phyloP scores from a whole-genome alignment of 2,888 invertebrate genomes.

The Teleogryllus oceanicus region DNA sequence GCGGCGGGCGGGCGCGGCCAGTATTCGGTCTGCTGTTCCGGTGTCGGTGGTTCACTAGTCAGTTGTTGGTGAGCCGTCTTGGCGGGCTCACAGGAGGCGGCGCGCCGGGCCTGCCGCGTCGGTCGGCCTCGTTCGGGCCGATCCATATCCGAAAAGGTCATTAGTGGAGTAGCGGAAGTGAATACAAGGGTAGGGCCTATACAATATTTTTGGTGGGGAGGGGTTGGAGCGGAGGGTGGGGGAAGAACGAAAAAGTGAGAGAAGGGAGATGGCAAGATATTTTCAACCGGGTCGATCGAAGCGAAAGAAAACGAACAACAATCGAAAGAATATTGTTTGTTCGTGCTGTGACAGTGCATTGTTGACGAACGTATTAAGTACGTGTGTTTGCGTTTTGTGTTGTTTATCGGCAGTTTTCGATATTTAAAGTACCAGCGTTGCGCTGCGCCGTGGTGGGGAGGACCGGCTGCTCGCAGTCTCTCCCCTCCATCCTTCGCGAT shows the following conservation, averaged over 20 bases:
- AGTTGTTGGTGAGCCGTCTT: not conserved
- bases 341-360: slow-evolving; percentile 4
- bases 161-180: slow-evolving; percentile 30
- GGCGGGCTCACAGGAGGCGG: slow-evolving; percentile 18
- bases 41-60: too few relatives aligned
- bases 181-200: slow-evolving; percentile 29
- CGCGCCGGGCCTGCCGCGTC: slow-evolving; percentile 5
- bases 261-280: not conserved
- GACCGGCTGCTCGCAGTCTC: slow-evolving; percentile 20
- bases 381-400: slow-evolving; percentile 12
- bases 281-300: slow-evolving; percentile 22
- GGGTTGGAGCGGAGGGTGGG: slow-evolving; percentile 27
- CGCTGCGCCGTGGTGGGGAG: slow-evolving; percentile 20
- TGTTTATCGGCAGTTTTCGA: slow-evolving; percentile 1
- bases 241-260: slow-evolving; percentile 5
- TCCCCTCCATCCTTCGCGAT: slow-evolving; percentile 18
- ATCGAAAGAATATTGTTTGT: not conserved
- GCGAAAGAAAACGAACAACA: not conserved
- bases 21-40: too few relatives aligned
- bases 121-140: slow-evolving; percentile 20
- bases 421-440: not conserved
- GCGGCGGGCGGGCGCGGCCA: not conserved
- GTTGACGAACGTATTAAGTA: not conserved
- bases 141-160: slow-evolving; percentile 33
- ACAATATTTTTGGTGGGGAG: slow-evolving; percentile 26